A percentile compares a stretch with the other conserved stretches of the same genome.
Conservation (phyloP, 2,797 vertebrate genomes). For the Syncerus caffer region DNA sequence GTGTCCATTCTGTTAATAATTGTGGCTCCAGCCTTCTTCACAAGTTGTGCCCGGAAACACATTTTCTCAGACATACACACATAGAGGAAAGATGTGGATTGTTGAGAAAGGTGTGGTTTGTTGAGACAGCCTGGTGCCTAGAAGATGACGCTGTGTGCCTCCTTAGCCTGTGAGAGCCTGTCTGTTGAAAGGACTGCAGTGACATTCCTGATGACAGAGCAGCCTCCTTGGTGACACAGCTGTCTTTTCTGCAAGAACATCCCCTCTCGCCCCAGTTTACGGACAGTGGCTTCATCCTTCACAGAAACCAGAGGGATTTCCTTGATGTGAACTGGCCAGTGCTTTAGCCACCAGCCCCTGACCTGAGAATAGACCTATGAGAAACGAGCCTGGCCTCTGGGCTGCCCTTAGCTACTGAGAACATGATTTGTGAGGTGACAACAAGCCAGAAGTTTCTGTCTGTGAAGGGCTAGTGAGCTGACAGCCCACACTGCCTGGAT, state of each 20-base stretch:
- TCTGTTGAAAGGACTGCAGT: neutral
- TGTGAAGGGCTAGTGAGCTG: fast-evolving
- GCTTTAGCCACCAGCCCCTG: no score
- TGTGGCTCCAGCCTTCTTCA: neutral
- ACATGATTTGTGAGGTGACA: fast-evolving
- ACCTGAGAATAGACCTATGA: neutral
- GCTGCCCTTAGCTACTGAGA: neutral
- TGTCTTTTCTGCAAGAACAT: neutral
- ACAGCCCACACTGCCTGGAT: neutral
- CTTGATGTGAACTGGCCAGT: neutral
- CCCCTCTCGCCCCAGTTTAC: neutral
- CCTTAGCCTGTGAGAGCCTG: neutral
- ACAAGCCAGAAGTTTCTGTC: neutral
- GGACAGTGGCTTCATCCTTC: fast-evolving
- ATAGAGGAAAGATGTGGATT: neutral
- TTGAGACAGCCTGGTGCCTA: neutral
- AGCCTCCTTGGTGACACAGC: neutral
- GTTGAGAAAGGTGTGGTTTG: neutral
- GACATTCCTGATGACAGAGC: fast-evolving
- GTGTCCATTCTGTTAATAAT: neutral
- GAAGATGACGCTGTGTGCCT: neutral
- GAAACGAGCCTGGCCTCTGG: neutral
- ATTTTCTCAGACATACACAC: no score
- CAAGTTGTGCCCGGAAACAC: neutral
- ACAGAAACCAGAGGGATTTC: neutral